A percentile compares a stretch with the other conserved stretches of the same genome.
Conservation (phyloP, 2,113 vertebrate genomes). For the Tursiops truncatus region DNA sequence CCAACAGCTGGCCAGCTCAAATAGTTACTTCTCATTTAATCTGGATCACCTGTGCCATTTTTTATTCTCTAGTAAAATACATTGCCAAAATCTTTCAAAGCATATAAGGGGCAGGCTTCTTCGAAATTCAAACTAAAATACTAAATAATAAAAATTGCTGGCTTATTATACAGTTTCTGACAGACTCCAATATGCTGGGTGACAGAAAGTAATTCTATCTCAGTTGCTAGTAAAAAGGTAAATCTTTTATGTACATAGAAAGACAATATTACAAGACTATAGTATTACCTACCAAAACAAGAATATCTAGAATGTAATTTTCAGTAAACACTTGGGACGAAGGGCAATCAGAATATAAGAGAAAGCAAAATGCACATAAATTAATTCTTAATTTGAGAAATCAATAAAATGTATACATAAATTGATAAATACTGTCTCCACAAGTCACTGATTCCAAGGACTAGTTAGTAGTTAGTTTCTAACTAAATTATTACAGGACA, state of each 20-base stretch:
- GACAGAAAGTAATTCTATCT: constrained; percentile 67
- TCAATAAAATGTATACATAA: constrained; percentile 80
- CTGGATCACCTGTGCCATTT: constrained; percentile 39
- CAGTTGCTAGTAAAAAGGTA: constrained; percentile 73
- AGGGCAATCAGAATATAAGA: constrained; percentile 78
- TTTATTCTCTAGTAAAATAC: constrained; percentile 47
- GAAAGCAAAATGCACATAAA: constrained; percentile 81
- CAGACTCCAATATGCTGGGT: constrained; percentile 2
- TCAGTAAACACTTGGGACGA: constrained; percentile 78
- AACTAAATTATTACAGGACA: constrained; percentile 83
- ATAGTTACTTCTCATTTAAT: constrained; percentile 41
- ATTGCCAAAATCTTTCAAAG: constrained; percentile 61
- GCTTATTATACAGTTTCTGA: constrained; percentile 61
- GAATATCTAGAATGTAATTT: constrained; percentile 71
- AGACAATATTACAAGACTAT: constrained; percentile 69
- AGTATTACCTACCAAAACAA: constrained; percentile 80
- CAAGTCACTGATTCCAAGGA: constrained; percentile 83
- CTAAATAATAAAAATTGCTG: constrained; percentile 69
- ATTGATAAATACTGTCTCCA: constrained; percentile 83
- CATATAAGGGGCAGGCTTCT: constrained; percentile 45
- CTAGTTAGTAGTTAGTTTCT: constrained; percentile 85
- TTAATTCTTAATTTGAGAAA: constrained; percentile 82
- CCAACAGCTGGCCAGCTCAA: constrained; percentile 25
- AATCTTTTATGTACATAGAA: constrained; percentile 70
- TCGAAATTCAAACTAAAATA: constrained; percentile 67